Evolutionary conservation across 2,888 invertebrate species (phyloP), one percentile per base, ranked within the genome.

Genomic region (Myopa tessellatipennis): DNA sequence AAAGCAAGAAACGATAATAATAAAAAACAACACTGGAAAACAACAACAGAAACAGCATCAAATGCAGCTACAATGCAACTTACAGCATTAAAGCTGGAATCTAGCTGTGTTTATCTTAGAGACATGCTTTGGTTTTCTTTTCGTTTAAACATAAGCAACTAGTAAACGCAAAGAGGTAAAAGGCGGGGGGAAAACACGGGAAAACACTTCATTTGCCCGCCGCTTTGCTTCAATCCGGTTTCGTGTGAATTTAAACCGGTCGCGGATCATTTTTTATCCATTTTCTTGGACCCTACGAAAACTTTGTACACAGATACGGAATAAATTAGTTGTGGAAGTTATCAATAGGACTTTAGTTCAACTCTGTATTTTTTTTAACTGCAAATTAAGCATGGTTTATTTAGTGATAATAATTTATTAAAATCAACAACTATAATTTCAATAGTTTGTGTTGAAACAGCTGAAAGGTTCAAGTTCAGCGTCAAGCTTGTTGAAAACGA

Each of bases 181-280:
- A 6, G 68, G 75, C 36, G 50, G 71, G 68, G 58, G 60, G 16
- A 76, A 68, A 78, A 77, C 77, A 36, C 55, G 55, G 61, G 70
- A 78, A 65, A 79, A 69, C 69, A 55, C 74, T 65, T 38, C 34
- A 14, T 38, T 26, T 18, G 14, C 74, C 61, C 61, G 68, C 65
- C 65, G 68, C n/a, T 34, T 67, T 38, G 68, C 14, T 70, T 52
- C 70, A 84, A 83, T 83, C 85, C 84, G 84, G 84, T 85, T 84
- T 84, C 84, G 84, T 85, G 85, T 82, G 85, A 85, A 85, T 82
- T 79, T 67, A 84, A 84, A 85, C 85, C 83, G 82, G 85, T 84
- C 79, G 79, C 73, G 50, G 74, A 14, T 4, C 3, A 58, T 45
- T 45, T 45, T 45, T 45, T 45, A 45, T 10, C 45, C 45, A 45